Base-by-base conservation (phyloP, 2,888 invertebrate species). In the Mycalesis mineus region DNA sequence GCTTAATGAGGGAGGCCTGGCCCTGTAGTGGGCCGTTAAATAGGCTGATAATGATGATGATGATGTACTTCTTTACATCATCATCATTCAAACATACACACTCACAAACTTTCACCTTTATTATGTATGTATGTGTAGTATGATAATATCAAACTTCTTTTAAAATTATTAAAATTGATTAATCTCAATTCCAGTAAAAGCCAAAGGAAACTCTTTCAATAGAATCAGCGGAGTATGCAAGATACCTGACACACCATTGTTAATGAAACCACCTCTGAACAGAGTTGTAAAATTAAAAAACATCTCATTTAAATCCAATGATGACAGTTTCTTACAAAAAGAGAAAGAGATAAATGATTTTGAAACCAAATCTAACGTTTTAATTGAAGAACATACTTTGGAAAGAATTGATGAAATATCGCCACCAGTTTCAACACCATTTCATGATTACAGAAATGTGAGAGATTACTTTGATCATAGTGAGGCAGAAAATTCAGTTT, bases 211-310 rank as follows among this genome's bases (percentile, higher is more conserved):
- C 55, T 66, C 76, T 17, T 1, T 36, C 7, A 17, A 13, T 17
- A 75, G 84, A 58, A 86, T 88, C 58, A 88, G 88, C 71, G 88
- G 88, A 5, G 69, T 88, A 55, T 78, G 63, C 61, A 70, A 78
- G 17, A 83, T 88, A 59, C 69, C 80, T 33, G 78, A 83, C 65
- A 87, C 88, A 49, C 88, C 88, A 54, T 55, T 71, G 11, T 28
- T 66, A 11, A 57, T 33, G 1, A 33, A 33, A 42, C 33, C 33
- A 2, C 29, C 7, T 31, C 11, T 36, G 33, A 9, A 9, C n/a
- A 8, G 15, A 48, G 17, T 36, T 11, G 15, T 8, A 13, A 33
- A 9, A 31, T 7, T 42, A 3, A 42, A 40, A 33, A 84, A 84
- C 61, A 71, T 75, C 47, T 86, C 85, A 4, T 82, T 78, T 72